These are phyloP conservation scores for Meteorus sp. DNA, from an alignment of 1,140 invertebrate species.

Conservation along the genomic window DNA sequence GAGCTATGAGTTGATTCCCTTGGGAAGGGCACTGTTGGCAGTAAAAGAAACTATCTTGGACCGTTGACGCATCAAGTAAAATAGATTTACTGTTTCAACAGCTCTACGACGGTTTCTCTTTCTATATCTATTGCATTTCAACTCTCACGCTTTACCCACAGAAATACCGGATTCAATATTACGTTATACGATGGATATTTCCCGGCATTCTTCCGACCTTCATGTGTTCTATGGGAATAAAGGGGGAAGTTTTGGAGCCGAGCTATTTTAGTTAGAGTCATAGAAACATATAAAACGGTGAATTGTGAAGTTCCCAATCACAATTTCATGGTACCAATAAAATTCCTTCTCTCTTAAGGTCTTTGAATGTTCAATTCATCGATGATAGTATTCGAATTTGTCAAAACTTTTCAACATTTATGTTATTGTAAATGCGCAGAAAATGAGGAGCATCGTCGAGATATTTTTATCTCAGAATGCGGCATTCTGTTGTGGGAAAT, in stretches of 20 bases:
- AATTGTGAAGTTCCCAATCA: too few relatives aligned
- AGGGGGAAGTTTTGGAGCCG: neutral
- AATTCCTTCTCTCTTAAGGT: too few relatives aligned
- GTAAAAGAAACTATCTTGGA: neutral
- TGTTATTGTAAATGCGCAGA: too few relatives aligned
- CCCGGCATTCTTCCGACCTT: neutral
- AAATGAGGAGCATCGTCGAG: too few relatives aligned
- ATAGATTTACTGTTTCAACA: neutral
- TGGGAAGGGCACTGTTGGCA: neutral
- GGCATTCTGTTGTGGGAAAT: too few relatives aligned
- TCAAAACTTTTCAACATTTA: too few relatives aligned
- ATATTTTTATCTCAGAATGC: too few relatives aligned
- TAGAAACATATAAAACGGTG: too few relatives aligned
- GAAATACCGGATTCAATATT: neutral
- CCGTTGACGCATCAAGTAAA: neutral
- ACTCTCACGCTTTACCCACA: neutral
- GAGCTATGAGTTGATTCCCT: neutral
- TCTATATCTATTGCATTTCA: neutral
- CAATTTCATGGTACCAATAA: too few relatives aligned
- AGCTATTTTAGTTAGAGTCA: too few relatives aligned
- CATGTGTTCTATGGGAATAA: neutral
- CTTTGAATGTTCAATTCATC: too few relatives aligned
- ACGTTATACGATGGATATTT: neutral
- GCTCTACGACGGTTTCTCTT: neutral
- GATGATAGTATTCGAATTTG: too few relatives aligned